Percentiles rank a stretch among this genome's conserved stretches.
Evolutionary conservation across 2,113 vertebrate genomes (phyloP).

Genomic region (Oenanthe oenanthe): DNA sequence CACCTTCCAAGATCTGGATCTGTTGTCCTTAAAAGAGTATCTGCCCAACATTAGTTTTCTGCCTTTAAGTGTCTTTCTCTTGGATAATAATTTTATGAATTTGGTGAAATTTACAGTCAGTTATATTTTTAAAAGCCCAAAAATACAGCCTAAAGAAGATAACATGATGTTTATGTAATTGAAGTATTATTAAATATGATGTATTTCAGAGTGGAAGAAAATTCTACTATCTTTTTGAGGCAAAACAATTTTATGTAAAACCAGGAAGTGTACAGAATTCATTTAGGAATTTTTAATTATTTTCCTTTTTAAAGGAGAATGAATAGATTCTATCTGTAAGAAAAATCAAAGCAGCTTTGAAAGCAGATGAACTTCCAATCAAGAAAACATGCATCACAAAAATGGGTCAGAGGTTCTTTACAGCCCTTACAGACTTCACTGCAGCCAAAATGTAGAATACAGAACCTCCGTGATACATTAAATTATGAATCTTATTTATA

Average conservation of each 20-base stretch:
- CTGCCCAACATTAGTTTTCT: conserved; percentile 25
- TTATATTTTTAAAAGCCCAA: conserved; percentile 59
- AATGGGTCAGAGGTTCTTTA: conserved; percentile 58
- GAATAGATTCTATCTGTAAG: conserved; percentile 45
- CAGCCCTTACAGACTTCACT: conserved; percentile 56
- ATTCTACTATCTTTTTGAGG: conserved; percentile 38
- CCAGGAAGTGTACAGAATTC: conserved; percentile 18
- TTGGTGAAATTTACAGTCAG: conserved; percentile 28
- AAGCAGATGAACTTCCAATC: conserved; percentile 49
- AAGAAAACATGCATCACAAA: conserved; percentile 14
- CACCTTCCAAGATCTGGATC: conserved; percentile 45
- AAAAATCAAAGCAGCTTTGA: conserved; percentile 58
- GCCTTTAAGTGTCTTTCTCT: conserved; percentile 49
- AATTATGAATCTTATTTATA: conserved; percentile 84
- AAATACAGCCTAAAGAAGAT: conserved; percentile 47
- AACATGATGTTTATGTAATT: conserved; percentile 39
- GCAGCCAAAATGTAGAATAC: conserved; percentile 77
- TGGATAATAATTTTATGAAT: conserved; percentile 43
- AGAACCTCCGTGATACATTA: conserved; percentile 80
- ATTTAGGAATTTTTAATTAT: conserved; percentile 39
- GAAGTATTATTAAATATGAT: conserved; percentile 50
- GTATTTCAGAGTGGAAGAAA: conserved; percentile 44
- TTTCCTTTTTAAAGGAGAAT: conserved; percentile 53
- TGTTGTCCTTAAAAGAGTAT: conserved; percentile 39
- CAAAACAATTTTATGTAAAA: conserved; percentile 41